These are phyloP conservation scores for Homarus gammarus DNA, from an alignment of 2,888 invertebrate species.

Conservation along the genomic window DNA sequence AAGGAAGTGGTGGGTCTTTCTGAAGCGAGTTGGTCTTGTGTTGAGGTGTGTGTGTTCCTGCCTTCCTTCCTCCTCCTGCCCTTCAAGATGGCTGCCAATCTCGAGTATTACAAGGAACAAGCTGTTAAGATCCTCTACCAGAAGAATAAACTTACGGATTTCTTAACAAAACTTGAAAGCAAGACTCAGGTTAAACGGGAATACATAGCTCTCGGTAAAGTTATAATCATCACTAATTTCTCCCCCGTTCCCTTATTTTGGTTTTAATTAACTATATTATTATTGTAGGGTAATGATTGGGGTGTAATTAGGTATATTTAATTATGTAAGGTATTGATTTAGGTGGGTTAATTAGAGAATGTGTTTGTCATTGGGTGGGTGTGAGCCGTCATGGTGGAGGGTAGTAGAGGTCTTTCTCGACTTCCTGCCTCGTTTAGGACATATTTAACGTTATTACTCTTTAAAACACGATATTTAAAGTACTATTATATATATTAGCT, in stretches of 20 bases:
- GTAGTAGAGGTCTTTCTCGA: no score
- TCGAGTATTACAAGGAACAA: conserved; percentile 69
- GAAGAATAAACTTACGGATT: conserved; percentile 67
- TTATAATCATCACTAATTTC: conserved; percentile 5
- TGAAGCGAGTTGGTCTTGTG: not conserved
- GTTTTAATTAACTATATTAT: not conserved
- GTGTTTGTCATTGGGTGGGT: no score
- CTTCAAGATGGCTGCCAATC: conserved; percentile 63
- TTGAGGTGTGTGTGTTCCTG: not conserved
- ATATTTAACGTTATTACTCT: no score
- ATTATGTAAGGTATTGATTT: not conserved
- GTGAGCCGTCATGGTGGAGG: no score
- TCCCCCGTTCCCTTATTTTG: not conserved
- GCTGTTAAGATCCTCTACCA: conserved; percentile 69
- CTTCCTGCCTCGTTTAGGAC: no score
- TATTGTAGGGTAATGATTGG: not conserved
- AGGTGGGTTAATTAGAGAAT: no score
- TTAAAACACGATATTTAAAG: no score
- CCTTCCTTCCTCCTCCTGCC: not conserved
- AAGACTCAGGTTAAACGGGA: conserved; percentile 75
- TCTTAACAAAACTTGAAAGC: conserved; percentile 56
- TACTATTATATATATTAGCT: no score
- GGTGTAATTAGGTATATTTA: not conserved
- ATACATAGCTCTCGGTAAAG: conserved; percentile 70
- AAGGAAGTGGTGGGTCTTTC: no score